Evolutionary conservation across 30 jellyfish, hydroid and myxozoan species (phyloP).

Genomic region (Cassiopea xamachana): DNA sequence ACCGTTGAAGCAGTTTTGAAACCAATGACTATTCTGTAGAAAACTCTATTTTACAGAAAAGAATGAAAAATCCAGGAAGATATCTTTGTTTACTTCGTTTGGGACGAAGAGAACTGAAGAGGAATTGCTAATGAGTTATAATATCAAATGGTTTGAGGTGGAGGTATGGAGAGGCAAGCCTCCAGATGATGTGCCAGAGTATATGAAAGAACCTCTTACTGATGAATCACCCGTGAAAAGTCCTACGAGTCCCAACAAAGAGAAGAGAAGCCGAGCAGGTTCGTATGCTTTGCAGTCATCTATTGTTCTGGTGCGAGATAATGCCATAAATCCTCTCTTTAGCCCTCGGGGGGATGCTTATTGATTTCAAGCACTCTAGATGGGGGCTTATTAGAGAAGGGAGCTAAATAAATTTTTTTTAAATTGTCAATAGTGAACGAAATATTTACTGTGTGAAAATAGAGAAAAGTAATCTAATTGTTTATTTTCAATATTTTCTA

Average conservation of each 20-base stretch:
- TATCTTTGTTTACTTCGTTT: conserved; percentile 60
- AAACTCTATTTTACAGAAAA: conserved; percentile 4
- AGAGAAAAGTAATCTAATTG: too few relatives aligned
- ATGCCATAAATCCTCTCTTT: too few relatives aligned
- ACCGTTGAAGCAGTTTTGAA: not conserved
- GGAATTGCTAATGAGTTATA: conserved; percentile 74
- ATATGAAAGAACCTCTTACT: conserved; percentile 20
- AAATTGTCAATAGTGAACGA: too few relatives aligned
- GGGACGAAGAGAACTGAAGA: conserved; percentile 81
- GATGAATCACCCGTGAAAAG: conserved; percentile 39
- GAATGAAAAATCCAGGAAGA: conserved; percentile 45
- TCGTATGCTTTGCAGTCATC: not conserved
- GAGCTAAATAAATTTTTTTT: too few relatives aligned
- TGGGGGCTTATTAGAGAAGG: too few relatives aligned
- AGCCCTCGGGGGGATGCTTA: too few relatives aligned
- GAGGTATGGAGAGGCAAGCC: conserved; percentile 90
- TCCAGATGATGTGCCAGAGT: conserved; percentile 44
- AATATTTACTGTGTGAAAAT: too few relatives aligned
- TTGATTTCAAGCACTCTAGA: too few relatives aligned
- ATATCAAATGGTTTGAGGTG: conserved; percentile 90
- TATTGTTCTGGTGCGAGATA: too few relatives aligned
- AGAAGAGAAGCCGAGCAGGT: conserved; percentile 56
- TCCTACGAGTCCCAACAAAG: conserved; percentile 47
- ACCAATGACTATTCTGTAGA: not conserved
- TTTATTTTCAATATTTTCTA: too few relatives aligned